Evolutionary conservation across 2,888 invertebrate species (phyloP).

Genomic region (Dicyrtoma fusca): DNA sequence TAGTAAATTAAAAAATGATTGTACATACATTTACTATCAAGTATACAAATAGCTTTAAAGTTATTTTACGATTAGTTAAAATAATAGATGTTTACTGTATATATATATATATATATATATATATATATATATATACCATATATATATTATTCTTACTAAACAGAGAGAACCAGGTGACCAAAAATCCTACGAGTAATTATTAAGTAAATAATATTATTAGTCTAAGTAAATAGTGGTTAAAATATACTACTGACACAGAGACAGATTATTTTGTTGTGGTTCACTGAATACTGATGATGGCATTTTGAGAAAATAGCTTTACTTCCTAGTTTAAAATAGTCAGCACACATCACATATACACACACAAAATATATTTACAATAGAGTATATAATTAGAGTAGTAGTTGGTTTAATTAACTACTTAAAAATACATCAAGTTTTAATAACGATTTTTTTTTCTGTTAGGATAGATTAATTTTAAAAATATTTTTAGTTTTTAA

Average conservation of each 20-base stretch:
- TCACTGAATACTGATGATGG: conserved; percentile 11
- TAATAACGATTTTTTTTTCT: too few species aligned
- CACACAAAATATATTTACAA: not conserved
- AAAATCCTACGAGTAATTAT: too few species aligned
- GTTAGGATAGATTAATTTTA: too few species aligned
- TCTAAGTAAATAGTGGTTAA: not conserved
- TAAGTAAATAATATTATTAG: not conserved
- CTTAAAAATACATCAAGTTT: not conserved
- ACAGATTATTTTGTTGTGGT: not conserved
- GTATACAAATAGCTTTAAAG: not conserved
- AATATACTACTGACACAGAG: not conserved
- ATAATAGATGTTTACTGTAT: not conserved
- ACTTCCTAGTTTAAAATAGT: conserved; percentile 24
- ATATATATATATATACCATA: too few species aligned
- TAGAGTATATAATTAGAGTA: too few species aligned
- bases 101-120: too few species aligned
- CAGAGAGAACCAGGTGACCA: not conserved
- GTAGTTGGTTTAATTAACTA: too few species aligned
- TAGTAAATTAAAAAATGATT: not conserved
- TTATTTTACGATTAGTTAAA: not conserved
- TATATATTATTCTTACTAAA: conserved; percentile 2
- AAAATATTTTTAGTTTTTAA: too few species aligned
- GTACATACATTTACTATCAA: not conserved
- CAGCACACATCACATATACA: not conserved
- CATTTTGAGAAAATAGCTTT: conserved; percentile 29